Conservation (phyloP, 2,113 vertebrate species). For the Mormyrus lacerda region DNA sequence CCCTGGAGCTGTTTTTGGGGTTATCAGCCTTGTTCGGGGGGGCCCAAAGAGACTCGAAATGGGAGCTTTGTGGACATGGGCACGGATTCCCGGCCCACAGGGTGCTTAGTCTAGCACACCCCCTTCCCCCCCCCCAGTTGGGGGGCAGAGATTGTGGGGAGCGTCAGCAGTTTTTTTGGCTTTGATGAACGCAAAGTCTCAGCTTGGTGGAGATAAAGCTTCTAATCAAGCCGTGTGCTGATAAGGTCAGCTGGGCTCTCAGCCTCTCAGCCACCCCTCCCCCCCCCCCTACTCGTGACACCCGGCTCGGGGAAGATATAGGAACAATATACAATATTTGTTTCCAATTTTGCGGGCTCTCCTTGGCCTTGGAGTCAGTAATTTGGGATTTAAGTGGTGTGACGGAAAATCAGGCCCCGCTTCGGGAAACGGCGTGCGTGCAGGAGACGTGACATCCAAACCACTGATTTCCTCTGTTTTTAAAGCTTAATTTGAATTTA, state of each 20-base stretch:
- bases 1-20: neutral
- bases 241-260: neutral
- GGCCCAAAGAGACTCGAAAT: neutral
- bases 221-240: neutral
- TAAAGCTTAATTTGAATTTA: neutral
- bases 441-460: neutral
- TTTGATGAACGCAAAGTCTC: neutral
- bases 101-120: neutral
- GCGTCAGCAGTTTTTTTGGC: neutral
- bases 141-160: neutral
- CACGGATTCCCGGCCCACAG: too few relatives aligned
- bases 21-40: neutral
- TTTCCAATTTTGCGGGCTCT: neutral
- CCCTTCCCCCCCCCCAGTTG: neutral
- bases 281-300: neutral
- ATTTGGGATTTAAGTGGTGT: neutral
- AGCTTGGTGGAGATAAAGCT: neutral
- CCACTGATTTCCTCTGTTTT: neutral
- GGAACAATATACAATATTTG: conserved; percentile 5
- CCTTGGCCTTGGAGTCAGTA: neutral
- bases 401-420: neutral
- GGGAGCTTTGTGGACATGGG: neutral
- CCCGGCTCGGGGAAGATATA: neutral
- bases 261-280: neutral
- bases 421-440: neutral